Percentiles rank a stretch among this genome's conserved stretches.
phyloP scores from a whole-genome alignment of 1,140 invertebrate species.

The Aphaenogaster rudis region DNA sequence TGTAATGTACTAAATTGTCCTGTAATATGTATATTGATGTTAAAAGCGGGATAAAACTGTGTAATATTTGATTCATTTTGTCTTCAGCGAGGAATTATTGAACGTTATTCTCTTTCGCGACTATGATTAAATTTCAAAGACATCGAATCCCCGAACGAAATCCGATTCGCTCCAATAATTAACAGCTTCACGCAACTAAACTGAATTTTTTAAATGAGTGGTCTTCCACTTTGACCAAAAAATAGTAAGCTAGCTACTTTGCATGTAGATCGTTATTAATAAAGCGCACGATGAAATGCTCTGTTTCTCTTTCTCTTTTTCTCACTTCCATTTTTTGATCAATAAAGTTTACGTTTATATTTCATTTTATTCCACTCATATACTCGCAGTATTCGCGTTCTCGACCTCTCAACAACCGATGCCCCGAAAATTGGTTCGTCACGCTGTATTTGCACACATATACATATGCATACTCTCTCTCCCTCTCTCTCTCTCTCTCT shows the following conservation, averaged over 20 bases:
- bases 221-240: conserved; percentile 23
- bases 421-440: conserved; percentile 63
- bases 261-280: conserved; percentile 17
- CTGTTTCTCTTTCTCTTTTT: background rate
- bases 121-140: conserved; percentile 53
- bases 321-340: conserved; percentile 48
- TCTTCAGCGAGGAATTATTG: conserved; percentile 32
- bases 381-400: conserved; percentile 44
- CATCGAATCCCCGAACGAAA: conserved; percentile 25
- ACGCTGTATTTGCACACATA: conserved; percentile 42
- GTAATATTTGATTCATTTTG: conserved; percentile 46
- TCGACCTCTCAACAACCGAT: conserved; percentile 61
- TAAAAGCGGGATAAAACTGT: conserved; percentile 34
- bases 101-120: conserved; percentile 29
- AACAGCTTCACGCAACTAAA: conserved; percentile 21
- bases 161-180: conserved; percentile 42
- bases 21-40: conserved; percentile 42
- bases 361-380: conserved; percentile 58
- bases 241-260: conserved; percentile 16
- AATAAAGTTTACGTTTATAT: conserved; percentile 64
- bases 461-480: background rate
- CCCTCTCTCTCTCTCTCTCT: background rate
- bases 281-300: background rate
- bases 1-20: conserved; percentile 41
- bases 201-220: conserved; percentile 37